Evolutionary conservation across 2,113 vertebrate genomes (phyloP).

Genomic region (Lagopus muta): DNA sequence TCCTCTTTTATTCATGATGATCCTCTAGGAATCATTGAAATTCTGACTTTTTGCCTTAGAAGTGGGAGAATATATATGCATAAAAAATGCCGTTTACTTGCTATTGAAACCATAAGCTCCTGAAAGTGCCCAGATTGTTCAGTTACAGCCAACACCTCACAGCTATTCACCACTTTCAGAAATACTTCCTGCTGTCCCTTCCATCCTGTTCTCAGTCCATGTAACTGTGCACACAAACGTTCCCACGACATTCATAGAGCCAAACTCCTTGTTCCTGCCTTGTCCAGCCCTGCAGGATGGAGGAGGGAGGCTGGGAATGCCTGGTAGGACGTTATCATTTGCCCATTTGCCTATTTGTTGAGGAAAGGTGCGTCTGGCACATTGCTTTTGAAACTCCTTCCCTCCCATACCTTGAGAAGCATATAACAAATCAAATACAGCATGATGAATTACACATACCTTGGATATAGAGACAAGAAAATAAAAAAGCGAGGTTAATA

Average conservation of each 20-base stretch:
- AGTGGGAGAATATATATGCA: not conserved
- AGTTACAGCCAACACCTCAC: not conserved
- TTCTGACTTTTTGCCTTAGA: not conserved
- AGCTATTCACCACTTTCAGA: constrained; percentile 1
- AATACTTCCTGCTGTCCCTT: not conserved
- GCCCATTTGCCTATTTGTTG: not conserved
- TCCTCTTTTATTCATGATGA: not conserved
- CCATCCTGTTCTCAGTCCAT: not conserved
- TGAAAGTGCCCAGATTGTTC: not conserved
- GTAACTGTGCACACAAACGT: not conserved
- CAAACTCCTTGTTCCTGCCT: not conserved
- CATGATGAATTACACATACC: not conserved
- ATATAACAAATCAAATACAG: not conserved
- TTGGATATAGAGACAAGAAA: not conserved
- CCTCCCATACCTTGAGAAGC: not conserved
- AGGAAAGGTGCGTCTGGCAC: not conserved
- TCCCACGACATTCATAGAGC: not conserved
- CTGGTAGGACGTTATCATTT: not conserved
- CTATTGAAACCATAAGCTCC: not conserved
- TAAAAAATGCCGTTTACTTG: not conserved
- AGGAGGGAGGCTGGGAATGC: not conserved
- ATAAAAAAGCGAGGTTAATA: constrained; percentile 49
- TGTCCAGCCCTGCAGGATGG: not conserved
- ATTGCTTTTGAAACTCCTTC: not conserved
- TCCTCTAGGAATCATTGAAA: constrained; percentile 23